Base-by-base conservation (phyloP, 2,888 invertebrate species). In the Ischnus inquisitorius region DNA sequence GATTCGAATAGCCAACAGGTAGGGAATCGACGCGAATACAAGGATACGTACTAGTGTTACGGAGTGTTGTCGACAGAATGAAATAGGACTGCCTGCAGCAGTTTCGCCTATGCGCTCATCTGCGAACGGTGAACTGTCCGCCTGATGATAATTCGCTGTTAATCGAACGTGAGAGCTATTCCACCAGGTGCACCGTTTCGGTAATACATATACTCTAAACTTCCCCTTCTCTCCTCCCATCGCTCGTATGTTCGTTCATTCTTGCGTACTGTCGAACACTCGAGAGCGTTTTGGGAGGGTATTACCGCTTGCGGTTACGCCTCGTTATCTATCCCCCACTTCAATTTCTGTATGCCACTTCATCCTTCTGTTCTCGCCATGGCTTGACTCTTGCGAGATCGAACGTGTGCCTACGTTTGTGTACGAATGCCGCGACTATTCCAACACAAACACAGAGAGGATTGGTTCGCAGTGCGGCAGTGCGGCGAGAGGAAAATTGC, bases 81-180 rank as follows among this genome's bases (percentile, higher is more conserved):
- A 41, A 48, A 62, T 46, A 62, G 46, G 14, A 34, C 34, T 34
- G 62, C 46, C 74, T 34, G 16, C 28, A 28, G 28, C 34, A 62
- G 48, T 62, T 62, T 12, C 62, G 19, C 74, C 34, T 60, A 46
- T 62, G 62, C 46, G 16, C 62, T 46, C 74, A 62, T 62, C 74
- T 46, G 46, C 34, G 28, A 46, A 46, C 25, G 62, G 46, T 46
- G 46, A 62, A 46, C 74, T 62, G 62, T 74, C 62, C 34, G 39
- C 19, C 74, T 19, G 46, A 62, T 46, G 88, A 90, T 90, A 88
- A 89, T 89, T 89, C 85, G 89, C 89, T 87, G 88, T 84, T 90
- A 88, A 90, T 90, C 89, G 88, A 90, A 90, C 86, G 88, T 88
- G 89, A 88, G 89, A 88, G 88, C 75, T 79, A 86, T 82, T 86